These are phyloP conservation scores for Cordilura impudica DNA, from an alignment of 2,888 invertebrate genomes.

Conservation along the genomic window DNA sequence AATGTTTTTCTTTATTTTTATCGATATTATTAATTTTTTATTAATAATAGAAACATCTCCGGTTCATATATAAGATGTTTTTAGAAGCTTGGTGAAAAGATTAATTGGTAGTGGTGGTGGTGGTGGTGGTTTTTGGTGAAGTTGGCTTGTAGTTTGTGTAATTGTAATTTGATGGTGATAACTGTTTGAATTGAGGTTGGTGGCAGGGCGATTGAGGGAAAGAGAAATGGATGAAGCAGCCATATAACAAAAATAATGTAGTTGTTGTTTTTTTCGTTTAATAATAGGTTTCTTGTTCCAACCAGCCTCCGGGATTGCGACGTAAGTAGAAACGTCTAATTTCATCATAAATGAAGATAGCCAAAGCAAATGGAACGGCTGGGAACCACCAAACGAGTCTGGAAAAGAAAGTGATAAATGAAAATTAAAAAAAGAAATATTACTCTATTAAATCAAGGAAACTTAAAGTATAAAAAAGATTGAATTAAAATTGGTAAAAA, in stretches of 20 bases:
- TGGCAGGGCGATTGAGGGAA: slow-evolving; percentile 44
- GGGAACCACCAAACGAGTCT: slow-evolving; percentile 99
- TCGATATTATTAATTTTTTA: slow-evolving; percentile 43
- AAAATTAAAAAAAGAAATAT: background rate
- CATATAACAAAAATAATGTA: slow-evolving; percentile 62
- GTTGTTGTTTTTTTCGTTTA: slow-evolving; percentile 79
- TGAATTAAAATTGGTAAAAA: background rate
- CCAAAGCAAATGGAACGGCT: slow-evolving; percentile 97
- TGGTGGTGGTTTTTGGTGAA: slow-evolving; percentile 69
- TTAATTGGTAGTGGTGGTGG: slow-evolving; percentile 65
- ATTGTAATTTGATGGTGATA: slow-evolving; percentile 5
- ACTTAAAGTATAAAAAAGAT: too few species aligned
- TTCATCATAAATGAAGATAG: slow-evolving; percentile 99
- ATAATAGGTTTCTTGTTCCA: slow-evolving; percentile 99
- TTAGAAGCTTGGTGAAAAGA: slow-evolving; percentile 66
- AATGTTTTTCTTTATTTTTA: background rate
- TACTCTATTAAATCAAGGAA: too few species aligned
- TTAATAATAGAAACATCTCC: background rate
- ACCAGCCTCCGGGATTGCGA: slow-evolving; percentile 98
- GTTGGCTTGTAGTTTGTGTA: slow-evolving; percentile 62
- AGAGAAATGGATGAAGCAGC: slow-evolving; percentile 62
- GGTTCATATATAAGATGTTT: slow-evolving; percentile 37
- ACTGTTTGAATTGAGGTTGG: slow-evolving; percentile 48
- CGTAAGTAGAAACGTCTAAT: slow-evolving; percentile 97
- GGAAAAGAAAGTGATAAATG: slow-evolving; percentile 69